phyloP scores from a whole-genome alignment of 2,113 vertebrate species.

The Eudyptes chrysolophus region DNA sequence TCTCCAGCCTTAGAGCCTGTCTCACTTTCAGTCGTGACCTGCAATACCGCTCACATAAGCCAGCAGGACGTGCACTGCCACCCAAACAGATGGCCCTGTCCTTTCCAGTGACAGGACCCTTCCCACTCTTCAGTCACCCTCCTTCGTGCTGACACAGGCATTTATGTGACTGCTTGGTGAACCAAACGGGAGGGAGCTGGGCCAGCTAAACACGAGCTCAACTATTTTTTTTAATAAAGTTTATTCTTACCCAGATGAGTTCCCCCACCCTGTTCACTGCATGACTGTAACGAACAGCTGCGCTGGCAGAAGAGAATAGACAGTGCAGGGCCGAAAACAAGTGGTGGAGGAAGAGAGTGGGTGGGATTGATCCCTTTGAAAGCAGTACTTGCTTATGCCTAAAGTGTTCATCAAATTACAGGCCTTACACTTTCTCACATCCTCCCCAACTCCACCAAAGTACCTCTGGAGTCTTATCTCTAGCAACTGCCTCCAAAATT shows the following conservation, averaged over 20 bases:
- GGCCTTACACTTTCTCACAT: background rate
- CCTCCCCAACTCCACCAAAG: background rate
- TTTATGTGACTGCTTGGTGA: background rate
- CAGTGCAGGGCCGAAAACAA: background rate
- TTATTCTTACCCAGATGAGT: constrained; percentile 21
- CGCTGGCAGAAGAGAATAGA: background rate
- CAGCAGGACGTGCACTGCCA: background rate
- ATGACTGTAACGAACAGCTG: constrained; percentile 10
- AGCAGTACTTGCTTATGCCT: background rate
- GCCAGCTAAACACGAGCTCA: background rate
- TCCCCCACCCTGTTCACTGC: constrained; percentile 14
- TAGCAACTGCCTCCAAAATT: background rate
- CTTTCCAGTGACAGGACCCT: background rate
- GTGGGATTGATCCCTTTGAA: constrained; percentile 20
- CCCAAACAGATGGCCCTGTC: background rate
- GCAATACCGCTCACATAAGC: background rate
- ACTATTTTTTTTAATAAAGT: background rate
- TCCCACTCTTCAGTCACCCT: background rate
- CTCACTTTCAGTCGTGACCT: background rate
- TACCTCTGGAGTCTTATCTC: background rate
- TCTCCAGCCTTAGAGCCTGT: background rate
- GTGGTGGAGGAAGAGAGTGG: background rate
- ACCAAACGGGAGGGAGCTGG: background rate
- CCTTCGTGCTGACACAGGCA: background rate
- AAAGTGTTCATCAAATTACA: background rate